Evolutionary conservation across 2,888 invertebrate species (phyloP), one percentile per base, ranked within the genome.

Genomic region (Lasioglossum malachurum): DNA sequence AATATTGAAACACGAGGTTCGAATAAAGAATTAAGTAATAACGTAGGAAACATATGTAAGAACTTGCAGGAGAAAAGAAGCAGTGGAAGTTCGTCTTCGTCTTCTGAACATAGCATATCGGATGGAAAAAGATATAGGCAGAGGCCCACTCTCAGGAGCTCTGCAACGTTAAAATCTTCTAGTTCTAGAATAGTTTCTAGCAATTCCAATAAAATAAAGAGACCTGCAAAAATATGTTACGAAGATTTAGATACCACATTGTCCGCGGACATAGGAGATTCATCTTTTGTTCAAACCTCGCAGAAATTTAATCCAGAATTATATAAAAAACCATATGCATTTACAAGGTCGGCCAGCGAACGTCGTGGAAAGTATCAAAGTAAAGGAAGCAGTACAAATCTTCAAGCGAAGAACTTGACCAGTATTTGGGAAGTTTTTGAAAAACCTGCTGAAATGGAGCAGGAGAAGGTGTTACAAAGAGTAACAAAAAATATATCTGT

Each of bases 211-310:
- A 91, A 87, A 79, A 85, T 64, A 7, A 93, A 90, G 74, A 89
- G 89, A 7, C 87, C 88, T 44, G 92, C 91, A 0, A 94, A 91
- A 86, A 81, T 93, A 4, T 90, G 84, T 14, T 96, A 96, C 85
- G 96, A 96, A 79, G 96, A 97, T 88, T 94, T 96, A 46, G 96
- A 96, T 92, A 96, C 96, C 88, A 96, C 97, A 0, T 93, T 97
- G 72, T 96, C 96, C 0, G 96, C 96, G 0, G 96, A 96, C 86
- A 93, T 96, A 5, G 96, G 96, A 0, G 96, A 96, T 80, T 93
- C 95, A 46, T 96, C 96, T 76, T 95, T 96, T 69, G 93, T 96
- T 23, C 94, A 96, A n/a, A 97, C 97, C 16, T 96, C 96, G 0
- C 95, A 95, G 4, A 96, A 96, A 91, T 94, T 95, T 75, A 92